Percentiles rank a stretch among this genome's conserved stretches.
Conservation (phyloP, 2,888 invertebrate genomes). For the Heliconius aoede region DNA sequence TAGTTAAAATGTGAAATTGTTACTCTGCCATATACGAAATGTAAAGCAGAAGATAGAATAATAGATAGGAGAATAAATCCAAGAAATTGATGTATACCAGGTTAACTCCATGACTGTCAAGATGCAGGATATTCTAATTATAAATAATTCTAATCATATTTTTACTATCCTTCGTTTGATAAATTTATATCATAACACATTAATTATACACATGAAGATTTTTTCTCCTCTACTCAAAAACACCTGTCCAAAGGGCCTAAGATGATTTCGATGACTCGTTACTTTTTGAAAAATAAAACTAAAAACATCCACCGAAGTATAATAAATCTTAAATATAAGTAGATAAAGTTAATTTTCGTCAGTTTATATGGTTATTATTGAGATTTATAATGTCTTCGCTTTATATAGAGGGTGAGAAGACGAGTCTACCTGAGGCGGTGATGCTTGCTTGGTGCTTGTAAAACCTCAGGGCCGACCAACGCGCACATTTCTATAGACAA, state of each 20-base stretch:
- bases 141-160: conserved; percentile 13
- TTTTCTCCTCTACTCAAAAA: conserved; percentile 59
- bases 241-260: conserved; percentile 74
- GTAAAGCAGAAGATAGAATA: too few relatives aligned
- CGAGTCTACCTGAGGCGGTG: conserved; percentile 73
- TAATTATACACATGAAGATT: conserved; percentile 70
- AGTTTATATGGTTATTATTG: background rate
- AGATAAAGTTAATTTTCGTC: conserved; percentile 14
- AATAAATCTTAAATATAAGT: background rate
- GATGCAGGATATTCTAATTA: background rate
- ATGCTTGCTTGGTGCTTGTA: conserved; percentile 61
- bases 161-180: conserved; percentile 46
- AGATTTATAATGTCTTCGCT: conserved; percentile 61
- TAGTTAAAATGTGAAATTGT: too few relatives aligned
- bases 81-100: background rate
- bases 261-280: conserved; percentile 76
- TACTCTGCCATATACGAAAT: too few relatives aligned
- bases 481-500: conserved; percentile 20
- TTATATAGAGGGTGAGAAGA: conserved; percentile 67
- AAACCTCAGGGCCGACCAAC: conserved; percentile 31
- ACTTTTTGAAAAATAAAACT: conserved; percentile 64
- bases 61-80: too few relatives aligned
- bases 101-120: background rate
- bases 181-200: conserved; percentile 70
- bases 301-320: conserved; percentile 14